phyloP scores from a whole-genome alignment of 2,888 invertebrate genomes.

The Clitarchus hookeri region DNA sequence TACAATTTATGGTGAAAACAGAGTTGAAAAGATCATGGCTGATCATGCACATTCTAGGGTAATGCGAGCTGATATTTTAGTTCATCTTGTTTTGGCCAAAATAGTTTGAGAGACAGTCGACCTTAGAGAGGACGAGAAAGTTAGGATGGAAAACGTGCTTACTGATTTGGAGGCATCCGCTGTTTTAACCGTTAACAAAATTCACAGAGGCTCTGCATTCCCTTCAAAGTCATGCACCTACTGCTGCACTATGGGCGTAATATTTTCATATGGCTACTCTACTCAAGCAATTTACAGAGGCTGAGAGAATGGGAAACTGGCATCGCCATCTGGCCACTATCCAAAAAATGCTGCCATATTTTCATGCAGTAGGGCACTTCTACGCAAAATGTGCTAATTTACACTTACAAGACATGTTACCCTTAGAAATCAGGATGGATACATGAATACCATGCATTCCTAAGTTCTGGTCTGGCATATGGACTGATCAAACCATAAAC shows the following conservation, averaged over 20 bases:
- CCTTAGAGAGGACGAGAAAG: not conserved
- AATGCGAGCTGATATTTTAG: not conserved
- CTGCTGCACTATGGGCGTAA: not conserved
- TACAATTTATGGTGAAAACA: slow-evolving; percentile 11
- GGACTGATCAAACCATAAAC: too few relatives aligned
- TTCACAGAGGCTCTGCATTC: not conserved
- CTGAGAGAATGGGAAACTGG: not conserved
- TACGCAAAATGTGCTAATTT: too few relatives aligned
- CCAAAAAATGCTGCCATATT: slow-evolving; percentile 12
- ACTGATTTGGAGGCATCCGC: not conserved
- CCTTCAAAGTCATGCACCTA: not conserved
- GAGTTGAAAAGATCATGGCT: not conserved
- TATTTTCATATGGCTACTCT: slow-evolving; percentile 1
- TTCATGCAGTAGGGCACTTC: not conserved
- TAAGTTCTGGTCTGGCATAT: not conserved
- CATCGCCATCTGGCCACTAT: not conserved
- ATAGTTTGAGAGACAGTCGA: slow-evolving; percentile 11
- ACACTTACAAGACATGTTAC: too few relatives aligned
- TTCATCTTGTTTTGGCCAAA: not conserved
- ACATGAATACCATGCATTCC: too few relatives aligned
- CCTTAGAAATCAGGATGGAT: too few relatives aligned
- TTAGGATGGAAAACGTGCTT: not conserved
- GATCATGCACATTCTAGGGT: not conserved
- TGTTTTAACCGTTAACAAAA: not conserved
- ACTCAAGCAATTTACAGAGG: not conserved